These are phyloP conservation scores for Drosophila oshimai DNA, from an alignment of 1,140 invertebrate species.

Conservation along the genomic window DNA sequence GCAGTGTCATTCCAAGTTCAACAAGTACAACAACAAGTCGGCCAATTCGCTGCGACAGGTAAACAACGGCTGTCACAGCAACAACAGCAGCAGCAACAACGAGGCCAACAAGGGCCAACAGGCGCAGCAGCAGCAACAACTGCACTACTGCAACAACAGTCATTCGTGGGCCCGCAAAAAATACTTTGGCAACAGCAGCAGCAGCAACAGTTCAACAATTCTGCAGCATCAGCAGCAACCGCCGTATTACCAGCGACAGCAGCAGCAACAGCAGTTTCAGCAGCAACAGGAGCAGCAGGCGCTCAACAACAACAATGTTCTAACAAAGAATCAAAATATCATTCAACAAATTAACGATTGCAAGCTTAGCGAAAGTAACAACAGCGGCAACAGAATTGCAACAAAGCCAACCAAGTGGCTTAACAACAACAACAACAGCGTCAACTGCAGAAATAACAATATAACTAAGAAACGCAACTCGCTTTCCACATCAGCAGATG, in stretches of 20 bases:
- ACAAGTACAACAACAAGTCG: conserved; percentile 60
- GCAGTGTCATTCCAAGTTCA: conserved; percentile 41
- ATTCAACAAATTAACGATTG: conserved; percentile 12
- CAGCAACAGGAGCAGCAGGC: conserved; percentile 17
- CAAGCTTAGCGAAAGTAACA: conserved; percentile 43
- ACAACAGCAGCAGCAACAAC: conserved; percentile 7
- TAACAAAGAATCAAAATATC: conserved; percentile 63
- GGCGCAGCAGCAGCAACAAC: conserved; percentile 20
- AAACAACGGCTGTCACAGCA: conserved; percentile 29
- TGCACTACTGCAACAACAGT: conserved; percentile 39
- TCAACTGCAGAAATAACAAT: conserved; percentile 7
- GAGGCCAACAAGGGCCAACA: conserved; percentile 25
- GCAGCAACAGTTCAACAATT: conserved; percentile 12
- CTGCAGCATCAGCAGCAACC: conserved; percentile 34
- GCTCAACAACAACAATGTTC: conserved; percentile 50
- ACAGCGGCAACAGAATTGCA: background rate
- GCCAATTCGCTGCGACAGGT: conserved; percentile 51
- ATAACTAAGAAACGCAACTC: conserved; percentile 43
- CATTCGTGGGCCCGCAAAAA: conserved; percentile 49
- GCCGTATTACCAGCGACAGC: conserved; percentile 36
- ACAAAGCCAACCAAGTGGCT: conserved; percentile 21
- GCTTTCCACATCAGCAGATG: conserved; percentile 39
- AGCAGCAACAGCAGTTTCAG: conserved; percentile 3
- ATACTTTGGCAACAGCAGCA: conserved; percentile 37
- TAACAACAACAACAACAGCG: conserved; percentile 2